phyloP scores from a whole-genome alignment of 2,797 vertebrate species.

The Chiloscyllium punctatum region DNA sequence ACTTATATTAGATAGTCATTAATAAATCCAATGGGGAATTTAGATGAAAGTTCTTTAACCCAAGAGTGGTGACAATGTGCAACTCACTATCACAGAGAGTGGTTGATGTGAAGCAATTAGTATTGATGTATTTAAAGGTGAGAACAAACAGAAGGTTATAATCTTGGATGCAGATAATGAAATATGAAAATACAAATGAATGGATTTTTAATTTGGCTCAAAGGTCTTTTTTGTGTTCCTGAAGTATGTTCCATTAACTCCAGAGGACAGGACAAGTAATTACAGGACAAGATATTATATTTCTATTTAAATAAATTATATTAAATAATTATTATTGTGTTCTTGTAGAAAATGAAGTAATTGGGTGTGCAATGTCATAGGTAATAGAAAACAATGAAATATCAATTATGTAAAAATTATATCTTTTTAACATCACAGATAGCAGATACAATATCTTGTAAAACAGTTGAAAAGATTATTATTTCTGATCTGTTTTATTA shows the following conservation, averaged over 20 bases:
- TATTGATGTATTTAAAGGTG: background rate
- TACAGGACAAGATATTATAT: no score
- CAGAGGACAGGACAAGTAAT: no score
- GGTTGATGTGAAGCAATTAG: background rate
- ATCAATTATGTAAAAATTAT: background rate
- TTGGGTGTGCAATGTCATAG: background rate
- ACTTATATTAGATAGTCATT: background rate
- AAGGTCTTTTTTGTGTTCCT: background rate
- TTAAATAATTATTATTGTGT: no score
- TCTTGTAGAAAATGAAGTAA: no score
- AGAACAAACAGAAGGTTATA: background rate
- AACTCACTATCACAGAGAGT: background rate
- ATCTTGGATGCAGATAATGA: background rate
- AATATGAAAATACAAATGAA: background rate
- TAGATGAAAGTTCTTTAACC: background rate
- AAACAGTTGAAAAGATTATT: background rate
- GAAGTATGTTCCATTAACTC: background rate
- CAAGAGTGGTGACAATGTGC: background rate
- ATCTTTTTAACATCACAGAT: background rate
- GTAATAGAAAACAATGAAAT: background rate
- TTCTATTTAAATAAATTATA: no score
- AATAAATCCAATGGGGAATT: background rate
- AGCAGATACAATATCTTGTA: background rate
- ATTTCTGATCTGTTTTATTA: background rate
- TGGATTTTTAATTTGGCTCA: background rate